Conservation (phyloP, 2,888 invertebrate species). For the Scaeva pyrastri region DNA sequence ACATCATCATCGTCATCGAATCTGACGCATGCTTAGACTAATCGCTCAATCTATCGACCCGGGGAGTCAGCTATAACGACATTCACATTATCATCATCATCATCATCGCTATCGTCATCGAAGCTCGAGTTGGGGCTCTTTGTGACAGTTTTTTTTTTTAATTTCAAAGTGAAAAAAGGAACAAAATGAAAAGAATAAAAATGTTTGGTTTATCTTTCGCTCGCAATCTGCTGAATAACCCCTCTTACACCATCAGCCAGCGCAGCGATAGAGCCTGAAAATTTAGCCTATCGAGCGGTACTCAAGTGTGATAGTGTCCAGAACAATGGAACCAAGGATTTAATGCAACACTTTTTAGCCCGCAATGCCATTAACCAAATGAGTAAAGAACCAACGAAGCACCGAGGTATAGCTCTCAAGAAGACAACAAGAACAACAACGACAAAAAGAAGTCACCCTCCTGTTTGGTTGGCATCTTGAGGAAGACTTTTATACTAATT, state of each 20-base stretch:
- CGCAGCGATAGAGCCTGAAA: not conserved
- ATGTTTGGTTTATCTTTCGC: slow-evolving; percentile 58
- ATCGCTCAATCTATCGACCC: slow-evolving; percentile 64
- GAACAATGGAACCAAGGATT: slow-evolving; percentile 66
- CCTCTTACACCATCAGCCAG: slow-evolving; percentile 64
- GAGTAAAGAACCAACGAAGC: slow-evolving; percentile 60
- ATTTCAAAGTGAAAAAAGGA: slow-evolving; percentile 26
- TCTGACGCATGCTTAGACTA: slow-evolving; percentile 41
- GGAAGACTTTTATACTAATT: slow-evolving; percentile 31
- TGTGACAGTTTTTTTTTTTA: slow-evolving; percentile 41
- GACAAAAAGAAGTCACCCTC: slow-evolving; percentile 30
- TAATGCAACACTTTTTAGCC: slow-evolving; percentile 68
- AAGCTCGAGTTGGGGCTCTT: slow-evolving; percentile 52
- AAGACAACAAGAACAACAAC: no score
- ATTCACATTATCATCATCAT: slow-evolving; percentile 45
- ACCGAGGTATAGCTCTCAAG: no score
- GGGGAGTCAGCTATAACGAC: slow-evolving; percentile 27
- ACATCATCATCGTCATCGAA: slow-evolving; percentile 33
- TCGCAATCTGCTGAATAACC: slow-evolving; percentile 72
- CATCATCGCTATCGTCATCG: slow-evolving; percentile 31
- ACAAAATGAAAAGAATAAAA: slow-evolving; percentile 55
- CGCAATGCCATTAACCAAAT: slow-evolving; percentile 71
- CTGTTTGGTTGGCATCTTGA: not conserved
- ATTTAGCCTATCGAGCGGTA: slow-evolving; percentile 3
- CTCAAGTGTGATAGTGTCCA: slow-evolving; percentile 50